phyloP scores from a whole-genome alignment of 2,113 vertebrate genomes.

The Phoenicopterus ruber region DNA sequence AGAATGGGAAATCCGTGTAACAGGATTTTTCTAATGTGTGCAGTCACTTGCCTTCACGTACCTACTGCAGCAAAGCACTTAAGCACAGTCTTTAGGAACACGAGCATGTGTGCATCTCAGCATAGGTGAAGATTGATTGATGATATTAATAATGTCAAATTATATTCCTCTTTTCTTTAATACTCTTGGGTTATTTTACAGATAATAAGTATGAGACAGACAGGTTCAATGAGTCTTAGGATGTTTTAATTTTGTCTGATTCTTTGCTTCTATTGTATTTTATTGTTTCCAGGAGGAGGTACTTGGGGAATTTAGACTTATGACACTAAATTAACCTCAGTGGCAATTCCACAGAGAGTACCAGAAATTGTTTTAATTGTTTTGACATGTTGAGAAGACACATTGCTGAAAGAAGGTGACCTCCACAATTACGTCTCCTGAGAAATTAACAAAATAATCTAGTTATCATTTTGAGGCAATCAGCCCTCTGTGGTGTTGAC shows the following conservation, averaged over 20 bases:
- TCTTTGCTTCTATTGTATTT: neutral
- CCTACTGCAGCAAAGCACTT: neutral
- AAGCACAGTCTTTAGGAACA: neutral
- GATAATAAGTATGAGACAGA: constrained; percentile 7
- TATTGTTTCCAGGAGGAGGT: neutral
- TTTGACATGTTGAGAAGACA: neutral
- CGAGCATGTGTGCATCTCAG: neutral
- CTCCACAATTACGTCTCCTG: neutral
- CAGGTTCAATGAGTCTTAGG: constrained; percentile 8
- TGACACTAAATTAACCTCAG: neutral
- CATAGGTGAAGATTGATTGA: constrained; percentile 23
- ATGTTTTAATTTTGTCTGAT: constrained; percentile 22
- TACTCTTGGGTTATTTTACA: constrained; percentile 2
- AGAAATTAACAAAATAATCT: constrained; percentile 17
- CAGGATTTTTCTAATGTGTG: neutral
- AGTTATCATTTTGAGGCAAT: neutral
- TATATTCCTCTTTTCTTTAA: neutral
- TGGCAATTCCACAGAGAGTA: neutral
- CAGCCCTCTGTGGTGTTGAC: neutral
- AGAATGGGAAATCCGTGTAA: neutral
- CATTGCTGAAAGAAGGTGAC: neutral
- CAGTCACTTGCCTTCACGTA: neutral
- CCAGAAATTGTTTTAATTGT: neutral
- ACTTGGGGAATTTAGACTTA: neutral
- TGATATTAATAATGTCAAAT: constrained; percentile 42